phyloP scores from a whole-genome alignment of 2,888 invertebrate genomes.

The Galeopsomyia nigrocyanea region DNA sequence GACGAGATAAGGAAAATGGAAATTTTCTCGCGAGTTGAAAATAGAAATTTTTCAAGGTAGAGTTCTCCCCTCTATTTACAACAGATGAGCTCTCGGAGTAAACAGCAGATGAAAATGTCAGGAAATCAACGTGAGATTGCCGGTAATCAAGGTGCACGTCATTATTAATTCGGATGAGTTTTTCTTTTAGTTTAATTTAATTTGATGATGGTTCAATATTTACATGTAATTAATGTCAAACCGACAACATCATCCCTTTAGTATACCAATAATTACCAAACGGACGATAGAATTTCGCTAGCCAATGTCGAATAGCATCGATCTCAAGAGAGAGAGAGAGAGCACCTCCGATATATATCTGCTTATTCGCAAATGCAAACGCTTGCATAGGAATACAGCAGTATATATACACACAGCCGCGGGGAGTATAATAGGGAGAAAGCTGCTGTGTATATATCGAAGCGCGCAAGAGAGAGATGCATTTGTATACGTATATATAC shows the following conservation, averaged over 20 bases:
- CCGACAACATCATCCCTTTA: too few species aligned
- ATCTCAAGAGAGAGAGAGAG: conserved; percentile 8
- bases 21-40: conserved; percentile 14
- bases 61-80: not conserved
- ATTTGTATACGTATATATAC: too few species aligned
- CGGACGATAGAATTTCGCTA: not conserved
- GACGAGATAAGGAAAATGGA: conserved; percentile 29
- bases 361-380: conserved; percentile 17
- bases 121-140: too few species aligned
- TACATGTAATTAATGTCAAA: too few species aligned
- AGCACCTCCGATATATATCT: not conserved
- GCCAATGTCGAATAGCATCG: conserved; percentile 1
- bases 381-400: not conserved
- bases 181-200: too few species aligned
- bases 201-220: too few species aligned
- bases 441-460: not conserved
- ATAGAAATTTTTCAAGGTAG: conserved; percentile 14
- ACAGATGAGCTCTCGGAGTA: too few species aligned
- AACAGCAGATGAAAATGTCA: too few species aligned
- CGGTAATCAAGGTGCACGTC: not conserved
- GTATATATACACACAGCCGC: not conserved
- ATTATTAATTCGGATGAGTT: too few species aligned
- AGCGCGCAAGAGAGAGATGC: too few species aligned
- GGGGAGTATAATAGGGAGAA: conserved; percentile 11
- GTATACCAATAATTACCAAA: too few species aligned